Evolutionary conservation across 2,113 vertebrate species (phyloP).

Genomic region (Felis catus): F.catus_Fca126_mat1.0 CM031419.1:177045501-177046000

Average conservation of each 20-base stretch:
- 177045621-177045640: no score
- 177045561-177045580: no score
- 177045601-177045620: no score
- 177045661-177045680: background rate
- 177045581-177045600: no score
- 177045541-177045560: no score
- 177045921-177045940: background rate
- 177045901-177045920: background rate
- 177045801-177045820: background rate
- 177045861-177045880: background rate
- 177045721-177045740: background rate
- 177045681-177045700: background rate
- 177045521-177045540: no score
- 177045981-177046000: background rate
- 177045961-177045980: background rate
- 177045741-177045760: background rate
- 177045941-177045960: background rate
- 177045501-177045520: no score
- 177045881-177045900: background rate
- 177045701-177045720: background rate
- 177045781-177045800: background rate
- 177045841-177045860: background rate
- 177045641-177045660: no score
- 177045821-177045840: background rate
- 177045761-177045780: background rate